Conservation (phyloP, 2,797 vertebrate genomes). For the Acanthurus leucopareius region DNA sequence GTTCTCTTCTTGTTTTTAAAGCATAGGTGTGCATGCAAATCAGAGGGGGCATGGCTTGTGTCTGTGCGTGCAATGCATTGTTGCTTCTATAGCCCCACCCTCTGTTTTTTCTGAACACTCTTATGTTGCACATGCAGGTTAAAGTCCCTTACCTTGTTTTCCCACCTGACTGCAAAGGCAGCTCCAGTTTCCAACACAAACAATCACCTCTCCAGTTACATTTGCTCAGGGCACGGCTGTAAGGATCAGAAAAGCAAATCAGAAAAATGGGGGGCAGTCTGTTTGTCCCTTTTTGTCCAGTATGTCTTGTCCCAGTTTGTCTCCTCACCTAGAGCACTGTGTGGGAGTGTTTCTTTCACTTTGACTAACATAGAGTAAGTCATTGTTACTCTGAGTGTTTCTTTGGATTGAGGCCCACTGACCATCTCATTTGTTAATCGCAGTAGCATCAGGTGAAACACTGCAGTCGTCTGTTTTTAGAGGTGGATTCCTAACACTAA, state of each 20-base stretch:
- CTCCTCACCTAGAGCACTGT: slow-evolving; percentile 24
- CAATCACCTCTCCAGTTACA: slow-evolving; percentile 83
- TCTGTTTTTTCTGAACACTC: slow-evolving; percentile 52
- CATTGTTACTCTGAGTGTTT: background rate
- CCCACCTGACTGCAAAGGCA: slow-evolving; percentile 74
- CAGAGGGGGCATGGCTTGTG: slow-evolving; percentile 16
- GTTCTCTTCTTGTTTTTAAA: slow-evolving; percentile 22
- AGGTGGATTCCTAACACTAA: slow-evolving; percentile 29
- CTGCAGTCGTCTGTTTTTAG: slow-evolving; percentile 10
- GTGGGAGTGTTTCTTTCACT: slow-evolving; percentile 32
- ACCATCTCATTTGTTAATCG: slow-evolving; percentile 7
- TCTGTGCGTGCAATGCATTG: slow-evolving; percentile 19
- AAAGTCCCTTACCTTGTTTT: slow-evolving; percentile 78
- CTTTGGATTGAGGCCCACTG: slow-evolving; percentile 24
- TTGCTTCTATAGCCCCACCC: slow-evolving; percentile 48
- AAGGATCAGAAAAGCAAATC: slow-evolving; percentile 51
- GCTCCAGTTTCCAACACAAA: slow-evolving; percentile 86
- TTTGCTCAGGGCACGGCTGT: slow-evolving; percentile 76
- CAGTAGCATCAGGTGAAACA: background rate
- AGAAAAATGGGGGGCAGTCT: slow-evolving; percentile 32
- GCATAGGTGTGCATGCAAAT: slow-evolving; percentile 51
- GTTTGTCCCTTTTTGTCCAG: slow-evolving; percentile 48
- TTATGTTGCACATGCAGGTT: slow-evolving; percentile 70
- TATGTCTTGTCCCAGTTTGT: slow-evolving; percentile 50
- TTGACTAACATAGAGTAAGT: slow-evolving; percentile 24